Evolutionary conservation across 2,888 invertebrate genomes (phyloP).

Genomic region (Mystacides longicornis): DNA sequence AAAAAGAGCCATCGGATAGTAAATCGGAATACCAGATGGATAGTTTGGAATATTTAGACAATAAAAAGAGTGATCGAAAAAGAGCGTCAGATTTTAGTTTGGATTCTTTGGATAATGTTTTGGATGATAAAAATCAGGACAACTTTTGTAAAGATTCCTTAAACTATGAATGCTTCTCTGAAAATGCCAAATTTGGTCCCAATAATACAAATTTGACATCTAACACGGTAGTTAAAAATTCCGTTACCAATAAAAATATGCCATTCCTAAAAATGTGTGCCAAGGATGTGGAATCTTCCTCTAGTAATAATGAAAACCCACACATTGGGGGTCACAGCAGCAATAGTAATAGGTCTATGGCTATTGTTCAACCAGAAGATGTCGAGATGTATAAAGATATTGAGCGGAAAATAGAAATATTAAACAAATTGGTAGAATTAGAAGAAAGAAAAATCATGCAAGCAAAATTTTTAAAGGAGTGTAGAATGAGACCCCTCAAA

Average conservation of each 20-base stretch:
- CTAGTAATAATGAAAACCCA: constrained; percentile 29
- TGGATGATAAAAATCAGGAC: constrained; percentile 37
- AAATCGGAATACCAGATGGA: constrained; percentile 57
- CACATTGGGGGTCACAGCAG: not conserved
- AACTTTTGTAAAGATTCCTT: constrained; percentile 44
- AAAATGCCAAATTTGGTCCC: constrained; percentile 27
- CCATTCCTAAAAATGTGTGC: constrained; percentile 23
- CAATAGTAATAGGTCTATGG: constrained; percentile 29
- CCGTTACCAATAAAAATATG: constrained; percentile 24
- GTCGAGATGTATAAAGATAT: constrained; percentile 57
- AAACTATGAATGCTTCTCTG: constrained; percentile 45
- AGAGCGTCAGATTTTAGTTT: constrained; percentile 41
- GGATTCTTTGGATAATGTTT: constrained; percentile 47
- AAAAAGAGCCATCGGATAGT: constrained; percentile 52
- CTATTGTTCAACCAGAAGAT: constrained; percentile 39
- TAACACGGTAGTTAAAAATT: constrained; percentile 22
- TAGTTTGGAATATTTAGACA: constrained; percentile 49
- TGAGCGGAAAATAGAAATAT: constrained; percentile 62
- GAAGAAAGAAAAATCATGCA: constrained; percentile 59
- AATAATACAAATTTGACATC: constrained; percentile 23
- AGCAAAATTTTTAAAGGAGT: constrained; percentile 55
- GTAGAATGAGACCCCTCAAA: constrained; percentile 53
- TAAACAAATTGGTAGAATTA: constrained; percentile 62
- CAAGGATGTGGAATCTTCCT: constrained; percentile 20
- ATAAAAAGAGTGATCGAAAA: constrained; percentile 40